These are phyloP conservation scores for Podarcis raffonei DNA, from an alignment of 2,113 vertebrate species.

Conservation along the genomic window DNA sequence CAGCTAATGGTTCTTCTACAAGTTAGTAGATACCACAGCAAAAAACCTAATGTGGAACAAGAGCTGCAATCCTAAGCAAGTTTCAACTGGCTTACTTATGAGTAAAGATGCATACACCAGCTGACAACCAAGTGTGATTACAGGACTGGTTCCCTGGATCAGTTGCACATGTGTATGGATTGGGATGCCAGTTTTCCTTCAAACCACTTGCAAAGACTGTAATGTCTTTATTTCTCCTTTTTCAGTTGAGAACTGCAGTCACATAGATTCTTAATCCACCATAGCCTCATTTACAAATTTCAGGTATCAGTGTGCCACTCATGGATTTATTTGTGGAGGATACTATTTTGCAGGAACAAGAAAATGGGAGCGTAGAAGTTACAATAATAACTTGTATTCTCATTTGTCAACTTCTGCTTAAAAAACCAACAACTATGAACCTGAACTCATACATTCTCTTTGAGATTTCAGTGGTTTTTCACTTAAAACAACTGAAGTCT, in stretches of 20 bases:
- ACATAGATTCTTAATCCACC: not conserved
- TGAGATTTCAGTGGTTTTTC: not conserved
- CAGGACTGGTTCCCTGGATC: not conserved
- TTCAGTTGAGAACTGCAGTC: not conserved
- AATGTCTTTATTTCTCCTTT: accelerated
- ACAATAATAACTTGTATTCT: not conserved
- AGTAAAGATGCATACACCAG: not conserved
- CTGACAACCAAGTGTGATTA: accelerated
- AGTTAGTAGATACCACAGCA: not conserved
- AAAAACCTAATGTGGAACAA: not conserved
- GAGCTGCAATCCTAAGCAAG: too few relatives aligned
- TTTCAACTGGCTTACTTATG: too few relatives aligned
- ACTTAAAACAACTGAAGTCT: not conserved
- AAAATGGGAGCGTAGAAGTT: not conserved
- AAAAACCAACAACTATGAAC: too few relatives aligned
- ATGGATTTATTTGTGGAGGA: not conserved
- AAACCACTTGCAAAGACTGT: not conserved
- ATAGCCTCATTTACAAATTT: not conserved
- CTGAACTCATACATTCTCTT: not conserved
- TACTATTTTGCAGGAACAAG: not conserved
- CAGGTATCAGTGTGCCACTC: too few relatives aligned
- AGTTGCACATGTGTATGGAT: not conserved
- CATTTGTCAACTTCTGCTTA: not conserved
- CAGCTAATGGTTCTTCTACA: not conserved
- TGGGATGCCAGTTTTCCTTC: not conserved